Base-by-base conservation (phyloP, 2,888 invertebrate genomes). In the Agrotis exclamationis region DNA sequence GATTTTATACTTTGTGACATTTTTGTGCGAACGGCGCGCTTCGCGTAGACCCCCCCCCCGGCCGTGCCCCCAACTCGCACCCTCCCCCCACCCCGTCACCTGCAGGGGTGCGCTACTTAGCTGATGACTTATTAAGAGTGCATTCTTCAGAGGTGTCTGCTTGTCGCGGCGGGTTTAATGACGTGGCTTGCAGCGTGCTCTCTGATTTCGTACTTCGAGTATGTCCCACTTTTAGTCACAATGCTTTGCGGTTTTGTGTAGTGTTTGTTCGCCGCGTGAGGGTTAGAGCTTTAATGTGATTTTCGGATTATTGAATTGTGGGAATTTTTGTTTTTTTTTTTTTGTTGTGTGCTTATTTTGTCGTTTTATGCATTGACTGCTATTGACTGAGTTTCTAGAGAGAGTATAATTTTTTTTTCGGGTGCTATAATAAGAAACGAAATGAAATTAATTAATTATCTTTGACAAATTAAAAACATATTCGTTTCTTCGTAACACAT, bases 91-190 rank as follows among this genome's bases (percentile, higher is more conserved):
- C 51, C 28, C 57, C 71, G 66, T 72, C 66, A 70, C 70, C 70
- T 64, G 62, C 76, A 63, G 74, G 78, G 84, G 84, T 83, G 89
- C 91, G 90, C 93, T 95, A 96, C 96, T 96, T 96, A 96, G 96
- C 96, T 95, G 96, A 96, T 96, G 96, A 96, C 96, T 96, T 96
- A 96, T 96, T 96, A 96, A 94, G 95, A 94, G 94, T 92, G 93
- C 94, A 96, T 96, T 96, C 96, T 96, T 95, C 92, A 91, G 94
- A 96, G 95, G 96, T 96, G 96, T 96, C 95, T 95, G 95, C 86
- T 91, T 93, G 94, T 92, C 94, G 93, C 90, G 88, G 91, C 87
- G 87, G 90, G 94, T 92, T 95, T 95, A 96, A 96, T 95, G 95
- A 94, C 92, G 94, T 95, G 94, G 93, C 91, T 87, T 91, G 79